Evolutionary conservation across 2,113 vertebrate genomes (phyloP), one percentile per base, ranked within the genome.

Genomic region (Felis chaus): DNA sequence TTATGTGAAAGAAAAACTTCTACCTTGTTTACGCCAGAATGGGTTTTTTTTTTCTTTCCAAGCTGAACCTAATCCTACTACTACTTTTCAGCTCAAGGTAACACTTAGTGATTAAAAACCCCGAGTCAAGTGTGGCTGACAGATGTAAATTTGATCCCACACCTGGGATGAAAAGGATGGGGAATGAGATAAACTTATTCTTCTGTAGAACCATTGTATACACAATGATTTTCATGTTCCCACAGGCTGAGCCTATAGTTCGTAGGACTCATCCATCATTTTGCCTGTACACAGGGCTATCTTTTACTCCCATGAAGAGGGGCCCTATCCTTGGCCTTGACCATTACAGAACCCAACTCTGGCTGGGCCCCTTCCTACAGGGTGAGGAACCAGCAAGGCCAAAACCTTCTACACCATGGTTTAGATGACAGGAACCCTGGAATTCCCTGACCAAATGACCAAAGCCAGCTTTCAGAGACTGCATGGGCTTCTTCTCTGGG

Each of bases 1-100:
- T 88, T 88, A 50, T 61, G 23, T 61, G 29, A 92, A 76, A 93
- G 23, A 79, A 45, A 92, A 94, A 93, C 69, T 68, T 84, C 7
- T 91, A 27, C 87, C 76, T 97, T 95, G 33, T 86, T 96, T 78
- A 82, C 69, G 41, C n/a, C 61, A 61, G 15, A 86, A 11, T 93
- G 15, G 71, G 16, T 3, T 48, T 36, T 39, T 68, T 80, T 88
- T 39, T 66, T 57, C 2, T 27, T 39, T 94, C 50, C 71, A 55
- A 18, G 18, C 25, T 94, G 53, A 96, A 68, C 23, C 14, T 80
- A 88, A 93, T 61, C 65, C 31, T 89, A 87, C 76, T 88, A 15
- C 36, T 91, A 74, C 48, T 93, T 82, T 50, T 61, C 53, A 74
- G 45, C 48, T 92, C 65, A 94, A 93, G 14, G 21, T 53, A 93